These are phyloP conservation scores for Erebia ligea DNA, from an alignment of 2,888 invertebrate genomes.

Conservation along the genomic window DNA sequence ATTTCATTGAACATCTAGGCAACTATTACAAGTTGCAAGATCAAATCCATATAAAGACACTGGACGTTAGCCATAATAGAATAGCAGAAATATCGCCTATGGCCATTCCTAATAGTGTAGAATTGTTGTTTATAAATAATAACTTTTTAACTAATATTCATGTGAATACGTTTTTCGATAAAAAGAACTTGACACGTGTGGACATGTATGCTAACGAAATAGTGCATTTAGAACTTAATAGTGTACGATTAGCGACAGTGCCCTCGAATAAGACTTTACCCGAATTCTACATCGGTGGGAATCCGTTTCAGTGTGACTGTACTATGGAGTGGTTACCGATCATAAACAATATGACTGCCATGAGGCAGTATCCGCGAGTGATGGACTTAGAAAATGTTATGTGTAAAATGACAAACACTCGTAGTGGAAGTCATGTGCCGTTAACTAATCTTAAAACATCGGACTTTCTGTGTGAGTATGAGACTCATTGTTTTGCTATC, in stretches of 20 bases:
- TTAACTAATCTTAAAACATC: slow-evolving; percentile 90
- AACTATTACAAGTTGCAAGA: slow-evolving; percentile 95
- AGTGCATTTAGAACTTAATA: slow-evolving; percentile 91
- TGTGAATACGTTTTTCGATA: slow-evolving; percentile 93
- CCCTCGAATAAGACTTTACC: slow-evolving; percentile 89
- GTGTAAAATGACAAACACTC: slow-evolving; percentile 93
- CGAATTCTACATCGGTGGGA: slow-evolving; percentile 95
- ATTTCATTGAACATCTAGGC: slow-evolving; percentile 93
- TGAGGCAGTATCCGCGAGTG: slow-evolving; percentile 92
- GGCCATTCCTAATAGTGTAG: slow-evolving; percentile 94
- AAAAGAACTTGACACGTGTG: slow-evolving; percentile 92
- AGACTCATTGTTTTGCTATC: slow-evolving; percentile 95
- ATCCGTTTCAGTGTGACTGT: slow-evolving; percentile 97
- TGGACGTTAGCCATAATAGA: slow-evolving; percentile 95
- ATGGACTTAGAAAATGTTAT: slow-evolving; percentile 95
- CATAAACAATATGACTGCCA: slow-evolving; percentile 92
- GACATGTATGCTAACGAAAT: slow-evolving; percentile 95
- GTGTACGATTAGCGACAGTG: slow-evolving; percentile 90
- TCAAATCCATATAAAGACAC: slow-evolving; percentile 90
- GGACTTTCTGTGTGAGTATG: slow-evolving; percentile 96
- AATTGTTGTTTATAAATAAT: slow-evolving; percentile 94
- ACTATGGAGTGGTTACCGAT: slow-evolving; percentile 97
- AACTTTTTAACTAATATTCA: slow-evolving; percentile 92
- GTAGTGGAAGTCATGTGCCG: slow-evolving; percentile 91
- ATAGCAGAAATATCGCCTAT: slow-evolving; percentile 92